These are phyloP conservation scores for Zele albiditarsus DNA, from an alignment of 2,888 invertebrate genomes.

Conservation along the genomic window DNA sequence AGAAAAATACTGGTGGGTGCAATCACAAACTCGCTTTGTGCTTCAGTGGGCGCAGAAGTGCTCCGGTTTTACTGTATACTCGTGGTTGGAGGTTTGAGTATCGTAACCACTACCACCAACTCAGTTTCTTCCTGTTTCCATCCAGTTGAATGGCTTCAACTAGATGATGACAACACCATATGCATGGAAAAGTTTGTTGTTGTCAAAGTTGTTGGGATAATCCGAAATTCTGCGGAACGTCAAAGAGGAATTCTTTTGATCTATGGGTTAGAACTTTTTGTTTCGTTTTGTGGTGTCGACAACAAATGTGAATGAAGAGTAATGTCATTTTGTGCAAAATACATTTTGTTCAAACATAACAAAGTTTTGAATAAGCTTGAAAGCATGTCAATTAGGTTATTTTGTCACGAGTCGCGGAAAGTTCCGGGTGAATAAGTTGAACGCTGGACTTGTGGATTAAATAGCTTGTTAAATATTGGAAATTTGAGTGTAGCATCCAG, in stretches of 20 bases:
- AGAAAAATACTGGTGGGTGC: background rate
- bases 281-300: background rate
- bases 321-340: background rate
- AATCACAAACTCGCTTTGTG: background rate
- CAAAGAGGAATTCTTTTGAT: background rate
- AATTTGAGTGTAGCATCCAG: background rate
- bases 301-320: background rate
- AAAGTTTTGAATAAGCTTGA: background rate
- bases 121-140: slow-evolving; percentile 23
- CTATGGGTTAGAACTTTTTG: background rate
- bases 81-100: background rate
- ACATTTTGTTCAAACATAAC: background rate
- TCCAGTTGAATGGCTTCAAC: slow-evolving; percentile 22
- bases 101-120: background rate
- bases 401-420: background rate
- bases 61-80: background rate
- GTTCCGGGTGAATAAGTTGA: background rate
- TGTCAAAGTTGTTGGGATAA: background rate
- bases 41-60: background rate
- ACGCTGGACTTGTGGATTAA: background rate
- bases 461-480: background rate
- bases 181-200: slow-evolving; percentile 6
- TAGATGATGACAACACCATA: slow-evolving; percentile 24
- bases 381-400: background rate
- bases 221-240: background rate